Base-by-base conservation (phyloP, 1,140 invertebrate species). In the Saccostrea cuccullata region DNA sequence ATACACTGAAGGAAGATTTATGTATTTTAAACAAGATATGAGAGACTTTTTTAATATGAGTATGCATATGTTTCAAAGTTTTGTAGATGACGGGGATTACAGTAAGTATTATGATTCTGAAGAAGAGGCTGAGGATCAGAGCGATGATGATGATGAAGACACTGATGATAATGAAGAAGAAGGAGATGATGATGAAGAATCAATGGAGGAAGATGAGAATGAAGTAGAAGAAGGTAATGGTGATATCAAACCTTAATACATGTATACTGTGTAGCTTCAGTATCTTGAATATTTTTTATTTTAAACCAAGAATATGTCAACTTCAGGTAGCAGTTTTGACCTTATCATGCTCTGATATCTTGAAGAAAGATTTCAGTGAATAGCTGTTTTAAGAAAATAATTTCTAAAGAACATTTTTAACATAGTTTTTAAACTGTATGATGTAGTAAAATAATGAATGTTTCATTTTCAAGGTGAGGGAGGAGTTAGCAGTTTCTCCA, bases 161-260 rank as follows among this genome's bases (percentile, higher is more conserved):
- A 90, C 87, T 89, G 90, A 82, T 87, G 90, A 88, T 58, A 86
- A 83, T 84, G 91, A 91, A 58, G 88, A 73, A 90, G 91, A 90
- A 83, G 86, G 83, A 87, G 30, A 55, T 67, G 40, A 40, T 30
- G 86, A 84, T 6, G 94, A 94, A 26, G 95, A 95, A 88, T 95
- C 97, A 11, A 96, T 97, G 91, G 98, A 97, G 95, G 97, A 97
- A 55, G 95, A 96, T 20, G 96, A 89, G 20, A 87, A 88, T 30
- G 67, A 55, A 36, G 55, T 26, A 17, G 55, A 36, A 23, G 70
- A 82, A 82, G 55, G 47, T 82, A 82, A 30, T 47, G 13, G 20
- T 26, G 9, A 30, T 17, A 55, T 55, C 13, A 64, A 20, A n/a
- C 17, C 8, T 64, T 64, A 64, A n/a, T n/a, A n/a, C n/a, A n/a